Percentiles rank a stretch among this genome's conserved stretches.
Conservation (phyloP, 2,888 invertebrate species). For the Pomacea canaliculata region DNA sequence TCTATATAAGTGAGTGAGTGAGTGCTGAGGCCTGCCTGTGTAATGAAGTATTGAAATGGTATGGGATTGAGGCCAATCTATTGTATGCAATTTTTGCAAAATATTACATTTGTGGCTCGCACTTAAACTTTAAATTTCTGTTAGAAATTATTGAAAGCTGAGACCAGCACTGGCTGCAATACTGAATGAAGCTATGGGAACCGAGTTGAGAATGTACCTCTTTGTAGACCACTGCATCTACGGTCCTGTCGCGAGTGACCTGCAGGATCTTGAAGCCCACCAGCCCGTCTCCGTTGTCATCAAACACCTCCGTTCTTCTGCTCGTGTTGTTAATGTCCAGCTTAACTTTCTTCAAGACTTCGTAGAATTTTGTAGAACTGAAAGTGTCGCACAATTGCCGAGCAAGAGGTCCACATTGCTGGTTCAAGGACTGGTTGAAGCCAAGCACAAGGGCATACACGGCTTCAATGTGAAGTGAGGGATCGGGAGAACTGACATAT, state of each 20-base stretch:
- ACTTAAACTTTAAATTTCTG: too few relatives aligned
- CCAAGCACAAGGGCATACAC: constrained; percentile 11
- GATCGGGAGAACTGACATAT: neutral
- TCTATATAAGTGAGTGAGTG: too few relatives aligned
- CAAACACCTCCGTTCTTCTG: neutral
- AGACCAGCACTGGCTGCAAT: too few relatives aligned
- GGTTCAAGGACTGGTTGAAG: neutral
- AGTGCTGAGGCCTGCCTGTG: too few relatives aligned
- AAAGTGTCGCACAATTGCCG: neutral
- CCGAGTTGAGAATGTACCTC: too few relatives aligned
- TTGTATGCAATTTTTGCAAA: too few relatives aligned
- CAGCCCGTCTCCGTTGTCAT: constrained; percentile 17
- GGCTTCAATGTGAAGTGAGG: constrained; percentile 11
- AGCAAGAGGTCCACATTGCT: neutral
- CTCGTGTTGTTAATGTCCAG: constrained; percentile 11
- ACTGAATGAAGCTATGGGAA: too few relatives aligned
- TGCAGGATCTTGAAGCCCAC: constrained; percentile 19
- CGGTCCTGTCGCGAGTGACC: neutral
- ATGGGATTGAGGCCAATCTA: too few relatives aligned
- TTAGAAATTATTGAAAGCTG: too few relatives aligned
- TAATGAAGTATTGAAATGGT: too few relatives aligned
- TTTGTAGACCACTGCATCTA: too few relatives aligned
- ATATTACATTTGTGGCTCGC: too few relatives aligned
- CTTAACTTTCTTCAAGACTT: constrained; percentile 2
- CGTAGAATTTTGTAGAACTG: neutral